These are phyloP conservation scores for Neotoxoptera formosana DNA, from an alignment of 1,140 invertebrate genomes.

Conservation along the genomic window DNA sequence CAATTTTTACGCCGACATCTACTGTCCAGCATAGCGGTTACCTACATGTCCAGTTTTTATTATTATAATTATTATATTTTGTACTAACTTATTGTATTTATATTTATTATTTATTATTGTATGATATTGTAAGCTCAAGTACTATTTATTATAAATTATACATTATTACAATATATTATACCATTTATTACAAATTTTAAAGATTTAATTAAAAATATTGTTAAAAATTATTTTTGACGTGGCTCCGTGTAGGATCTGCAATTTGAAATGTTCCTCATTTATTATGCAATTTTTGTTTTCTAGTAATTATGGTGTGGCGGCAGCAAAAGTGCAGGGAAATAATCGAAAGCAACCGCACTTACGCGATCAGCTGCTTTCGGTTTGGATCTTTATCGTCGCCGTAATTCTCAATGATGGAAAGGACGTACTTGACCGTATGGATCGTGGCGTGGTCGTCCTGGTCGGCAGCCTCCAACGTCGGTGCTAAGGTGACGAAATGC, in stretches of 20 bases:
- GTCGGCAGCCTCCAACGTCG: not conserved
- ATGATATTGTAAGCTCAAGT: no score
- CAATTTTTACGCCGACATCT: no score
- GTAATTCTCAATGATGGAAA: not conserved
- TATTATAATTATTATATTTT: no score
- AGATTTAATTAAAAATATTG: not conserved
- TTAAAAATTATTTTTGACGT: not conserved
- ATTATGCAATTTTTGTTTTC: not conserved
- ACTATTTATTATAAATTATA: not conserved
- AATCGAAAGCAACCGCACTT: not conserved
- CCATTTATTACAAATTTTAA: not conserved
- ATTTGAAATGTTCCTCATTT: not conserved
- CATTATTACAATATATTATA: no score
- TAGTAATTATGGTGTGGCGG: not conserved
- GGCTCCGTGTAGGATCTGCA: not conserved
- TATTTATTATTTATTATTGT: no score
- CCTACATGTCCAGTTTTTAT: no score
- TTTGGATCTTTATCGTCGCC: not conserved
- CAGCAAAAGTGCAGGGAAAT: not conserved
- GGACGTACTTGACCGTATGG: not conserved
- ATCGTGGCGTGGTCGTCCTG: not conserved
- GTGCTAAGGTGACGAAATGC: conserved; percentile 40
- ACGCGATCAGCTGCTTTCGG: not conserved
- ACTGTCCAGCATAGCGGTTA: no score
- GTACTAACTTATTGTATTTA: no score